phyloP scores from a whole-genome alignment of 1,140 invertebrate genomes.

The Aphidius gifuensis region DNA sequence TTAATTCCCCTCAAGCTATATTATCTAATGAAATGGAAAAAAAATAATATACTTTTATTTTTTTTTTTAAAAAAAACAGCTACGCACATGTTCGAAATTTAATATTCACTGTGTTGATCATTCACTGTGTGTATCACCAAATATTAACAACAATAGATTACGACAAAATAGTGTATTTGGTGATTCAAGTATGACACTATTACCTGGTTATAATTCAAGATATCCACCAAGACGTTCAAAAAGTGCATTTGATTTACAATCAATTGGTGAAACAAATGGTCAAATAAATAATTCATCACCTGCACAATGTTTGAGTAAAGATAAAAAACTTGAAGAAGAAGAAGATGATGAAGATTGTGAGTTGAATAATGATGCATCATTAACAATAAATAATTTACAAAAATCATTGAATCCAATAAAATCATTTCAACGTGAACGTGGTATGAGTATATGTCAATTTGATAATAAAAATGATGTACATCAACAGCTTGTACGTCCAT shows the following conservation, averaged over 20 bases:
- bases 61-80: constrained; percentile 49
- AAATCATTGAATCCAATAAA: constrained; percentile 21
- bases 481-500: constrained; percentile 17
- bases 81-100: constrained; percentile 66
- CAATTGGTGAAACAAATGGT: constrained; percentile 58
- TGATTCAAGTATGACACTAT: constrained; percentile 62
- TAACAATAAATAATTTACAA: constrained; percentile 19
- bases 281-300: constrained; percentile 1
- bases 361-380: constrained; percentile 19
- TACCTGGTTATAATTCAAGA: constrained; percentile 44
- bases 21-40: no score
- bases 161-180: constrained; percentile 83
- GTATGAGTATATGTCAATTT: constrained; percentile 31
- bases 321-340: constrained; percentile 17
- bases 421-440: constrained; percentile 28
- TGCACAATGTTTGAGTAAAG: constrained; percentile 4
- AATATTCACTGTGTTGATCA: constrained; percentile 64
- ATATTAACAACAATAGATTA: constrained; percentile 42
- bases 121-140: constrained; percentile 48
- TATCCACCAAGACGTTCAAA: constrained; percentile 67
- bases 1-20: no score
- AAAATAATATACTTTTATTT: no score
- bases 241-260: constrained; percentile 79
- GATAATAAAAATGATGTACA: constrained; percentile 27
- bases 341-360: constrained; percentile 24